Evolutionary conservation across 92 coral and sea anemone genomes (phyloP).

Genomic region (Pocillopora meandrina): DNA sequence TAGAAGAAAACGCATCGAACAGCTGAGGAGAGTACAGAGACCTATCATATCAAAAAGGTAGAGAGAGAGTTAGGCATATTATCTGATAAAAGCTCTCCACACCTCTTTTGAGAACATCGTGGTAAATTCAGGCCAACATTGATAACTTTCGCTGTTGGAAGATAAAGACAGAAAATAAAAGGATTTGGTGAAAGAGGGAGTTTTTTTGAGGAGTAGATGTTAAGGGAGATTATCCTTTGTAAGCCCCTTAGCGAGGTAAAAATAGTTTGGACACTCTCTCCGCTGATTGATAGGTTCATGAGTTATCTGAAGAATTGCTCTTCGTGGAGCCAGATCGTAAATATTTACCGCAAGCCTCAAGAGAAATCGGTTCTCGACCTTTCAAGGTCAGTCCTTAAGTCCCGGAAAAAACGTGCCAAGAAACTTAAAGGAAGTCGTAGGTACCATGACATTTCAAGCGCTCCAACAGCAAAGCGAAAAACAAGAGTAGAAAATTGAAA

Average conservation of each 20-base stretch:
- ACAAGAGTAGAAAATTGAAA: no score
- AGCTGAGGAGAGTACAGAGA: no score
- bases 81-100: background rate
- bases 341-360: no score
- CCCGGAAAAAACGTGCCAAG: no score
- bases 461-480: no score
- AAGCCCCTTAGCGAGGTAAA: background rate
- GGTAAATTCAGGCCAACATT: background rate
- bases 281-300: background rate
- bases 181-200: conserved; percentile 5
- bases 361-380: no score
- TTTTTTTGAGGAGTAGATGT: background rate
- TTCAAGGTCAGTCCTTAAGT: no score
- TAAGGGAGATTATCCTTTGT: conserved; percentile 2
- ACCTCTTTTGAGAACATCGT: background rate
- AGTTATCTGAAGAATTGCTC: background rate
- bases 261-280: background rate
- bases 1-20: no score
- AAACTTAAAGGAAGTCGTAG: no score
- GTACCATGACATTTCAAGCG: no score
- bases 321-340: no score
- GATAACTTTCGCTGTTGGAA: background rate
- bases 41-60: no score
- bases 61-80: background rate
- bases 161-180: background rate